These are phyloP conservation scores for Diachrysia chrysitis DNA, from an alignment of 2,888 invertebrate genomes.

Conservation along the genomic window DNA sequence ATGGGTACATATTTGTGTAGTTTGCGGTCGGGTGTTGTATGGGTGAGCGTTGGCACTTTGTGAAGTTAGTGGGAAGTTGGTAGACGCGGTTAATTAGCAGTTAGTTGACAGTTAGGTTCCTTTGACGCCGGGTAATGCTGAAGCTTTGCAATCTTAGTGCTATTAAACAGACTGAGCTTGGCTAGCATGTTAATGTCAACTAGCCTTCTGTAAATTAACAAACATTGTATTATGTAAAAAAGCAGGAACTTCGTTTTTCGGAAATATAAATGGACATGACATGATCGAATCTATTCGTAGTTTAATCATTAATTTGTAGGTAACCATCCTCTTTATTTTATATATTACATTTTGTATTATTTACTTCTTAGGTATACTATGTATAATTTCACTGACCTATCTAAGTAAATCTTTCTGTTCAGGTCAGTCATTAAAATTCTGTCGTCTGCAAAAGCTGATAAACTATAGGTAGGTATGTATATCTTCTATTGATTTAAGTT, in stretches of 20 bases:
- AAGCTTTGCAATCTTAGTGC: slow-evolving; percentile 68
- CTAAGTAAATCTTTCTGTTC: too few species aligned
- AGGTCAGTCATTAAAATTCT: too few species aligned
- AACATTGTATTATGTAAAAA: slow-evolving; percentile 12
- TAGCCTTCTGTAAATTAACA: slow-evolving; percentile 30
- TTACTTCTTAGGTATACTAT: too few species aligned
- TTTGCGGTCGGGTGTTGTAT: slow-evolving; percentile 63
- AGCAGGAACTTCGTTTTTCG: background rate
- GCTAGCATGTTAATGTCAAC: slow-evolving; percentile 41
- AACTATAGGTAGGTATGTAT: too few species aligned
- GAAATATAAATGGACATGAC: too few species aligned
- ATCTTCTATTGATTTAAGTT: too few species aligned
- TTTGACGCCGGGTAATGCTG: slow-evolving; percentile 73
- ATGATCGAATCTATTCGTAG: too few species aligned
- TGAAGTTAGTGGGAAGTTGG: slow-evolving; percentile 61
- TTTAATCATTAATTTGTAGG: too few species aligned
- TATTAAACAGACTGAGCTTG: slow-evolving; percentile 56
- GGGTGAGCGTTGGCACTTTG: slow-evolving; percentile 59
- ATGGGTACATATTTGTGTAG: slow-evolving; percentile 59
- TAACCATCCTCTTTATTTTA: too few species aligned
- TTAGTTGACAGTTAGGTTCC: slow-evolving; percentile 76
- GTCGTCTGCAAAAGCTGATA: too few species aligned
- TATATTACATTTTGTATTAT: too few species aligned
- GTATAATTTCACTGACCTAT: too few species aligned
- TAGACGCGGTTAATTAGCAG: slow-evolving; percentile 77